Conservation (phyloP, 37 sponge, comb jelly and placozoan genomes). For the Hexactinellida sp. region DNA sequence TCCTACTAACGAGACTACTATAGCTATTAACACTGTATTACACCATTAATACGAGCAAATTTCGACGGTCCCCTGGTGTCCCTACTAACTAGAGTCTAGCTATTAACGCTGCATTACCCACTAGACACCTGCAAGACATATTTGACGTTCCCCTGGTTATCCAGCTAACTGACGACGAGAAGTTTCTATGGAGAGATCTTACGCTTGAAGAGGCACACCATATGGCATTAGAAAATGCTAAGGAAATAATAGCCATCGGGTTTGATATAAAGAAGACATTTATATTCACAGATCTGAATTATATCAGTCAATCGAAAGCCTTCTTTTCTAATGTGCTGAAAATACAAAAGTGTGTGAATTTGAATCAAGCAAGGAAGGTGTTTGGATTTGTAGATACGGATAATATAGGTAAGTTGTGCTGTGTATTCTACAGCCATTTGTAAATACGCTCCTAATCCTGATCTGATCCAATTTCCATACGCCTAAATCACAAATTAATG, state of each 20-base stretch:
- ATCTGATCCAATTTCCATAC: no score
- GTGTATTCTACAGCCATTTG: no score
- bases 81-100: conserved; percentile 96
- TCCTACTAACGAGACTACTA: neutral
- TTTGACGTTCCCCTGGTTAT: conserved; percentile 97
- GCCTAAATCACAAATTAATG: no score
- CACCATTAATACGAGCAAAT: conserved; percentile 16
- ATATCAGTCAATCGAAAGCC: conserved; percentile 50
- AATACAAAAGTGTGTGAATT: conserved; percentile 86
- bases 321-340: conserved; percentile 68
- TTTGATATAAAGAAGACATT: conserved; percentile 94
- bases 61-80: conserved; percentile 96
- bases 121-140: conserved; percentile 91
- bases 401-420: conserved; percentile 53
- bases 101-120: no score
- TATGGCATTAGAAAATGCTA: conserved; percentile 83
- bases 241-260: conserved; percentile 97
- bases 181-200: conserved; percentile 95
- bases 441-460: no score
- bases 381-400: conserved; percentile 90
- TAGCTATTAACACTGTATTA: neutral
- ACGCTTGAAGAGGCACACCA: conserved; percentile 77
- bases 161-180: conserved; percentile 99
- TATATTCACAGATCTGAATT: conserved; percentile 93
- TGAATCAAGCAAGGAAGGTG: conserved; percentile 90